Evolutionary conservation across 1,140 invertebrate species (phyloP).

Genomic region (Diabrotica undecimpunctata): DNA sequence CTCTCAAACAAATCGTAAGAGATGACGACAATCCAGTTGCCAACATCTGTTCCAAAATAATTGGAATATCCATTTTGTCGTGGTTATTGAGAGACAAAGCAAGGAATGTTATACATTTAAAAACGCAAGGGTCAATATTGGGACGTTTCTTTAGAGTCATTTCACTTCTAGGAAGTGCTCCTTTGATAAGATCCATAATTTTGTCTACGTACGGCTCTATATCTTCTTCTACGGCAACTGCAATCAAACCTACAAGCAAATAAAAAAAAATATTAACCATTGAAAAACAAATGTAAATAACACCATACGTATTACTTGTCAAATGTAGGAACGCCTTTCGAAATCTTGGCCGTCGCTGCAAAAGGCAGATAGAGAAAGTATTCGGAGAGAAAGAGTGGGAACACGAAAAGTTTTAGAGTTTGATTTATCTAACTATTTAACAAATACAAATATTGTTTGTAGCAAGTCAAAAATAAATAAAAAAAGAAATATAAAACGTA

Average conservation of each 20-base stretch:
- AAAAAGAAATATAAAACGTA: too few species aligned
- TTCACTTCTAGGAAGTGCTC: constrained; percentile 76
- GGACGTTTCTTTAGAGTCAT: constrained; percentile 67
- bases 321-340: too few species aligned
- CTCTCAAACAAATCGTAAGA: constrained; percentile 84
- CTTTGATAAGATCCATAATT: constrained; percentile 84
- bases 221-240: constrained; percentile 81
- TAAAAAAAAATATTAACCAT: not conserved
- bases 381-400: too few species aligned
- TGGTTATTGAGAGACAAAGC: constrained; percentile 79
- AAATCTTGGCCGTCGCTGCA: too few species aligned
- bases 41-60: constrained; percentile 88
- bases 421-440: too few species aligned
- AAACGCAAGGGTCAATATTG: constrained; percentile 82
- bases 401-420: too few species aligned
- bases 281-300: not conserved
- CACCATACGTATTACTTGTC: too few species aligned
- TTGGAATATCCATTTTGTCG: constrained; percentile 66
- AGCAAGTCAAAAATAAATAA: too few species aligned
- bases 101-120: constrained; percentile 91
- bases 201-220: constrained; percentile 76
- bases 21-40: constrained; percentile 86
- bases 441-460: too few species aligned
- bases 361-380: too few species aligned
- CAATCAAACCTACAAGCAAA: constrained; percentile 63